Base-by-base conservation (phyloP, 2,888 invertebrate species). In the Aplocera efformata region DNA sequence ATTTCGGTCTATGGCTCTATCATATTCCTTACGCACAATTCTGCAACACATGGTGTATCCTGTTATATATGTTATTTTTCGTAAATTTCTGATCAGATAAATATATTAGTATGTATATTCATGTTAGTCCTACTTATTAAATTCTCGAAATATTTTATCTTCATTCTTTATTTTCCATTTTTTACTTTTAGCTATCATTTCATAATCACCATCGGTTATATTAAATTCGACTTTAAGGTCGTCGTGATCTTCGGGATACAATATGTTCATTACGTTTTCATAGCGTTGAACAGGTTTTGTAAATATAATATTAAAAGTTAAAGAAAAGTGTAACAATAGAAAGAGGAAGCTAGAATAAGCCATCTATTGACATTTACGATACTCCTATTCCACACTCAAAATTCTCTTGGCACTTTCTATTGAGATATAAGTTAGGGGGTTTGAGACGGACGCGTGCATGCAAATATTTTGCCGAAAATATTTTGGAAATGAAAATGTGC, bases 221-320 rank as follows among this genome's bases (percentile, higher is more conserved):
- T 50, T 35, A 31, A 71, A 57, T 30, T 75, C 64, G 10, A 77
- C 62, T 34, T 58, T 67, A 33, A 68, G 71, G 39, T 67, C 63
- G 3, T 48, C 56, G 40, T 53, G 61, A 38, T 67, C 58, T 66
- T 27, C 66, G 36, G 4, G 58, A 27, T 27, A 32, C 40, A 22
- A 32, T 32, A 3, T 28, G 6, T 25, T n/a, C 5, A 17, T 17
- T 25, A 2, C 26, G 29, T 22, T 25, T 29, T 34, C 8, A 10
- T 3, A 22, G 13, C 8, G 10, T 10, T 6, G 29, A 6, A 23
- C 23, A 1, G 1, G 7, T 36, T 33, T 36, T 11, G 36, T 23
- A 6, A 37, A 10, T 2, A 22, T 17, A 3, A 17, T 22, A 6
- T n/a, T 32, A 24, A 7, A n/a, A 27, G 28, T 31, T 13, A 8